These are phyloP conservation scores for Paralvinella palmiformis DNA, from an alignment of 1,140 invertebrate species.

Conservation along the genomic window DNA sequence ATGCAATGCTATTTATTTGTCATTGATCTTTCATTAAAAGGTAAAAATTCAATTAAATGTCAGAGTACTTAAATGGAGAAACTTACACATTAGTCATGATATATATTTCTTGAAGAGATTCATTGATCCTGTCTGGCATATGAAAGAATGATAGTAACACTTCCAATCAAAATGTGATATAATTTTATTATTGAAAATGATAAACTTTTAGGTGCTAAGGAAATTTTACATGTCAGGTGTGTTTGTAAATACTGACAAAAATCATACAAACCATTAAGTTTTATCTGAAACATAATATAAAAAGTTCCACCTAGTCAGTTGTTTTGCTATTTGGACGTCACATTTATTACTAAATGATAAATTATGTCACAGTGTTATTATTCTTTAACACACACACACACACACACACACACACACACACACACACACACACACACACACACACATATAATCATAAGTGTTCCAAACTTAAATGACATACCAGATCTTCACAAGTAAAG, in stretches of 20 bases:
- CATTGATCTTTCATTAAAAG: slow-evolving; percentile 13
- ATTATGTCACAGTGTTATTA: too few relatives aligned
- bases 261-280: slow-evolving; percentile 41
- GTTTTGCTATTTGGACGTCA: too few relatives aligned
- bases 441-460: too few relatives aligned
- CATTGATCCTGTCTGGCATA: slow-evolving; percentile 56
- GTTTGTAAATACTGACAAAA: background rate
- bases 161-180: background rate
- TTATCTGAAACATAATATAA: slow-evolving; percentile 32
- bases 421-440: too few relatives aligned
- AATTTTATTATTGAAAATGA: background rate
- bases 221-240: background rate
- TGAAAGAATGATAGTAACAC: background rate
- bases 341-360: too few relatives aligned
- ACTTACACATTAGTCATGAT: slow-evolving; percentile 72
- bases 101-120: slow-evolving; percentile 70
- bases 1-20: too few relatives aligned
- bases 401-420: too few relatives aligned
- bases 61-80: slow-evolving; percentile 40
- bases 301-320: background rate
- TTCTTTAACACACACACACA: too few relatives aligned
- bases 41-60: slow-evolving; percentile 3
- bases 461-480: slow-evolving; percentile 41
- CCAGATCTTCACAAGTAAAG: slow-evolving; percentile 73
- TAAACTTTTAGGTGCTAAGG: slow-evolving; percentile 5